Evolutionary conservation across 2,797 vertebrate genomes (phyloP).

Genomic region (Petrocephalus schoutedeni): DNA sequence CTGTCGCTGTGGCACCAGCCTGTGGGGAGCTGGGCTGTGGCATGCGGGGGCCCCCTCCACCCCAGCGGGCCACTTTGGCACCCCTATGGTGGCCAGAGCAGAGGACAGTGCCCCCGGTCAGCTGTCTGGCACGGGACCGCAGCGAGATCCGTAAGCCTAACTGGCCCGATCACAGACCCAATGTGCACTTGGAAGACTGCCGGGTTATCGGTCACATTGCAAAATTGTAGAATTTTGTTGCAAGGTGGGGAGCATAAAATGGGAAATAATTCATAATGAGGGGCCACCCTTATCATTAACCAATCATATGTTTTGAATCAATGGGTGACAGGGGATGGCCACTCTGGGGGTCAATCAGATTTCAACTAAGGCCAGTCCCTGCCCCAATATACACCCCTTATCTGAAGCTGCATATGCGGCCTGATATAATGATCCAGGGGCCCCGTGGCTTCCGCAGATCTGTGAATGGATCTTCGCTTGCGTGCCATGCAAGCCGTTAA

Average conservation of each 20-base stretch:
- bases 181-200: neutral
- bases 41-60: neutral
- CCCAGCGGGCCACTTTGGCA: neutral
- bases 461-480: neutral
- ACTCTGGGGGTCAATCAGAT: neutral
- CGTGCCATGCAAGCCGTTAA: slow-evolving; percentile 47
- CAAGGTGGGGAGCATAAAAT: neutral
- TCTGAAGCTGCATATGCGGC: neutral
- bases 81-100: neutral
- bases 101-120: neutral
- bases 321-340: neutral
- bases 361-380: neutral
- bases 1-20: neutral
- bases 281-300: neutral
- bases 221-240: neutral
- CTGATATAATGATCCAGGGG: neutral
- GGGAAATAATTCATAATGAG: neutral
- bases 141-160: neutral
- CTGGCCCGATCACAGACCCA: neutral
- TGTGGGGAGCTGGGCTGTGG: neutral
- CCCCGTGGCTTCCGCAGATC: neutral
- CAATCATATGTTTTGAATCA: neutral
- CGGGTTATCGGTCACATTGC: neutral
- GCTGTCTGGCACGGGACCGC: neutral
- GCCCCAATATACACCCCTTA: neutral